phyloP scores from a whole-genome alignment of 2,888 invertebrate species.

The Tetrapedia diversipes region DNA sequence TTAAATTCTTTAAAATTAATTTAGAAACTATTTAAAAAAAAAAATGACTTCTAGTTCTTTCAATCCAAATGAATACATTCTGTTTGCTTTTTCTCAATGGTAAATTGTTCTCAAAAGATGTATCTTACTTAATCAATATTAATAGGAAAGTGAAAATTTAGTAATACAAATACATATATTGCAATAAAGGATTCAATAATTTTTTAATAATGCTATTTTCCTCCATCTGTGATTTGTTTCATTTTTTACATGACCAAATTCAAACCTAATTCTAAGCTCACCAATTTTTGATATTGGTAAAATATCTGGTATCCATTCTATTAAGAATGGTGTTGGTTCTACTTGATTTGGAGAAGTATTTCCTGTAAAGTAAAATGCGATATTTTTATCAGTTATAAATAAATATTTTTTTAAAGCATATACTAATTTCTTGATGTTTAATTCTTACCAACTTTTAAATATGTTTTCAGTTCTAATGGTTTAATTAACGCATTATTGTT shows the following conservation, averaged over 20 bases:
- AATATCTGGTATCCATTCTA: constrained; percentile 91
- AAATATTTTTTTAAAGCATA: neutral
- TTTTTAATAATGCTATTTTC: constrained; percentile 74
- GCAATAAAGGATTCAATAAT: constrained; percentile 63
- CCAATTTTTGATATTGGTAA: constrained; percentile 88
- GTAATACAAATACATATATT: constrained; percentile 43
- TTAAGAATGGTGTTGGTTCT: constrained; percentile 87
- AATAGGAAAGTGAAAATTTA: constrained; percentile 56
- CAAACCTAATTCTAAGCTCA: constrained; percentile 88
- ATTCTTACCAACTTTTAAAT: constrained; percentile 86
- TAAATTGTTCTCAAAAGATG: constrained; percentile 23
- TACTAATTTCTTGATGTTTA: neutral
- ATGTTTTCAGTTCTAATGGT: constrained; percentile 86
- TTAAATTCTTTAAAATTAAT: constrained; percentile 43
- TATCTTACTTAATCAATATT: constrained; percentile 25
- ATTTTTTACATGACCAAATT: constrained; percentile 87
- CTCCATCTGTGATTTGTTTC: constrained; percentile 79
- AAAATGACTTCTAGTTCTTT: constrained; percentile 14
- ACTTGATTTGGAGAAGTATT: constrained; percentile 84
- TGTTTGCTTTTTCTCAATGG: neutral
- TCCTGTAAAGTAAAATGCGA: constrained; percentile 55
- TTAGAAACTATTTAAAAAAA: constrained; percentile 27
- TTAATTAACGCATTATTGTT: constrained; percentile 83
- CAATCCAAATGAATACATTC: neutral
- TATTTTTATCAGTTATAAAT: neutral